Evolutionary conservation across 53 echinoderm and acorn worm genomes (phyloP), one percentile per base, ranked within the genome.

Genomic region (Arbacia lixula): DNA sequence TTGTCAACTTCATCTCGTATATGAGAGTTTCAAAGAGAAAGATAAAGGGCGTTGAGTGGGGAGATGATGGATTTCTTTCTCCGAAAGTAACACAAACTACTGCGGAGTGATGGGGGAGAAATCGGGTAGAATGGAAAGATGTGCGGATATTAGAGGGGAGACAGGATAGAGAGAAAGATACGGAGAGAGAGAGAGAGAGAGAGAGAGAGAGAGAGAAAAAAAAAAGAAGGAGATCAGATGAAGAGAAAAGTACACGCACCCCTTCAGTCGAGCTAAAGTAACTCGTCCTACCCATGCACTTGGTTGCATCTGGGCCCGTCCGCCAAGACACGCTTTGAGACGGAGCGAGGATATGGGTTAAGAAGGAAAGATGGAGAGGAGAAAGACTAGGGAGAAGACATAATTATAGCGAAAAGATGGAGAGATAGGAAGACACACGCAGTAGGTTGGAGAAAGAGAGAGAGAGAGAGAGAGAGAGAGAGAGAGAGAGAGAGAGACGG

Each of bases 171-270:
- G 16, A 61, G 62, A 26, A 36, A 78, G 17, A 42, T 14, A 74
- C 27, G 43, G 52, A 42, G 46, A 74, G 53, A 34, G 74, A 16
- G 74, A 74, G 32, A 67, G 38, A 17, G 43, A 74, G 74, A 69
- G n/a, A 69, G 1, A 3, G 50, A 55, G 35, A 76, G 43, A 27
- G 43, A 36, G 19, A 25, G n/a, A 57, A 25, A 57, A 41, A 29
- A 22, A 62, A 2, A 36, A 66, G 38, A 66, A 26, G 25, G 69
- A 17, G 22, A 41, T 33, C 27, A 40, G 69, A 21, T 42, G 32
- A 16, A 10, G 36, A 20, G 46, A 67, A 74, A 74, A 74, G 74
- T 74, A 74, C 74, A 74, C 74, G 74, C 52, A 74, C 51, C 74
- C 74, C 11, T 74, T 40, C 52, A 53, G 33, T 28, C 32, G 53